These are phyloP conservation scores for Laupala kohalensis DNA, from an alignment of 1,140 invertebrate species.

Conservation along the genomic window DNA sequence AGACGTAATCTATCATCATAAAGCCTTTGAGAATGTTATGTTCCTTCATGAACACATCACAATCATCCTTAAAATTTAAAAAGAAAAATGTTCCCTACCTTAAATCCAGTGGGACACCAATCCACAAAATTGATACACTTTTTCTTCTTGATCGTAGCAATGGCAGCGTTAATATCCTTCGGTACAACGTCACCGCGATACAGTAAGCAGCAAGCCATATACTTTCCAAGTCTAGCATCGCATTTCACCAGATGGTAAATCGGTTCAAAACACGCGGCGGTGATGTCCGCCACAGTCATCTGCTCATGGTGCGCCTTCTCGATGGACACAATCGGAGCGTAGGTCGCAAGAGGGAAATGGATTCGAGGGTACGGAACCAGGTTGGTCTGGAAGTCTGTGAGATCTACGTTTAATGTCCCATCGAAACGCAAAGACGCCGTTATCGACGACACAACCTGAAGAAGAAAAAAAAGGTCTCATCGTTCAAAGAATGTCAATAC, in stretches of 20 bases:
- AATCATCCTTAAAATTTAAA: background rate
- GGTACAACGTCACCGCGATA: constrained; percentile 42
- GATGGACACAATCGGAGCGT: constrained; percentile 44
- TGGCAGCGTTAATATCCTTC: constrained; percentile 45
- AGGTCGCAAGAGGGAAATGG: constrained; percentile 43
- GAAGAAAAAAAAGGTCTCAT: too few relatives aligned
- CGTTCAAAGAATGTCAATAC: too few relatives aligned
- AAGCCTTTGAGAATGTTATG: background rate
- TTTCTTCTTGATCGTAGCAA: constrained; percentile 30
- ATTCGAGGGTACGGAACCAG: constrained; percentile 42
- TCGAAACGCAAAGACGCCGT: constrained; percentile 54
- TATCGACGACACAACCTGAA: constrained; percentile 47
- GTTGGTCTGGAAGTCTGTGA: constrained; percentile 51
- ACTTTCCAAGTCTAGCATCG: constrained; percentile 31
- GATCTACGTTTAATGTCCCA: constrained; percentile 51
- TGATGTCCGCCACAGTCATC: constrained; percentile 32
- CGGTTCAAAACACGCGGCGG: constrained; percentile 33
- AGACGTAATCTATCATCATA: background rate
- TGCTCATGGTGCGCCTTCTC: constrained; percentile 42
- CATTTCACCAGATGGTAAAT: constrained; percentile 44
- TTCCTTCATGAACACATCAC: background rate
- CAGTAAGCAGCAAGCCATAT: constrained; percentile 47
- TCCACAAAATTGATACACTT: constrained; percentile 38
- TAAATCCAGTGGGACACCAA: constrained; percentile 45
- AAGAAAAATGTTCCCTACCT: constrained; percentile 19